Evolutionary conservation across 2,888 invertebrate genomes (phyloP).

Genomic region (Lasioglossum zephyrum): DNA sequence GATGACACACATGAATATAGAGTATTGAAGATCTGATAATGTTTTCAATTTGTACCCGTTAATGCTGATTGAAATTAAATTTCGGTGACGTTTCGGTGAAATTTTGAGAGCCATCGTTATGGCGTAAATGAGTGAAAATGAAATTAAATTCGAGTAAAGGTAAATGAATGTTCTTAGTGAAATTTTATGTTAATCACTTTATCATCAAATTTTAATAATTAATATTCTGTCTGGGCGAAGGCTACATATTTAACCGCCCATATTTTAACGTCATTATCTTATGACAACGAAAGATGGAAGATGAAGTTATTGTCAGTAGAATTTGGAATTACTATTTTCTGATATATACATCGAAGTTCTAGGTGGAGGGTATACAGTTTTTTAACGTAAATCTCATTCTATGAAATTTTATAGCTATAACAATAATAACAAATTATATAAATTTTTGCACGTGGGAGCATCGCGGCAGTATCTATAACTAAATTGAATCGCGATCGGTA

Average conservation of each 20-base stretch:
- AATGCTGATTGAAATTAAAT: background rate
- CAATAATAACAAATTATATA: no score
- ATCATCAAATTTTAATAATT: background rate
- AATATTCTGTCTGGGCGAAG: background rate
- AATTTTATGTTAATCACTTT: constrained; percentile 26
- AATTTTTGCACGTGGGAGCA: no score
- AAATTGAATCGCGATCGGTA: no score
- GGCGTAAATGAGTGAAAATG: constrained; percentile 13
- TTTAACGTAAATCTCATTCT: no score
- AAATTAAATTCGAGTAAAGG: background rate
- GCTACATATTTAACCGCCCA: background rate
- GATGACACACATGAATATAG: background rate
- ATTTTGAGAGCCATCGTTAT: constrained; percentile 27
- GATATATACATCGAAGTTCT: no score
- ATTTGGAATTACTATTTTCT: no score
- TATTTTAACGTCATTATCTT: background rate
- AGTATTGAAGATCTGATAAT: background rate
- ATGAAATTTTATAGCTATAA: no score
- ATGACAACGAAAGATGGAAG: background rate
- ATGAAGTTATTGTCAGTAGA: background rate
- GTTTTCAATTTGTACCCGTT: background rate
- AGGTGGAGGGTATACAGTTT: no score
- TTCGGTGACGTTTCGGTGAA: background rate
- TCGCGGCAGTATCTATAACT: no score
- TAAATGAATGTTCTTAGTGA: constrained; percentile 12